Conservation (phyloP, 2,113 vertebrate species). For the Stigmatopora argus region DNA sequence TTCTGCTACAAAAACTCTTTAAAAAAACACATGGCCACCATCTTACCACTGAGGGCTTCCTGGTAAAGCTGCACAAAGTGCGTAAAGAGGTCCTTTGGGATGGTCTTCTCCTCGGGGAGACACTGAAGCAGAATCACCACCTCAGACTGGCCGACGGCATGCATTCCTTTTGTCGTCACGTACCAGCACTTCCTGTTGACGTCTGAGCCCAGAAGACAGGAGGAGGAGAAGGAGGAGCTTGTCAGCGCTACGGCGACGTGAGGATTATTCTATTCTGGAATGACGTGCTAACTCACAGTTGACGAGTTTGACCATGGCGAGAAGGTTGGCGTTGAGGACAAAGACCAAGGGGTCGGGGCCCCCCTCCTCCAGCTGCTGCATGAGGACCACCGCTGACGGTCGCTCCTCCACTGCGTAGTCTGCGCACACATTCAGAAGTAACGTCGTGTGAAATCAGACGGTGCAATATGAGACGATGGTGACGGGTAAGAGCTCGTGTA, state of each 20-base stretch:
- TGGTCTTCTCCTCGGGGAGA: constrained; percentile 93
- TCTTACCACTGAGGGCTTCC: constrained; percentile 86
- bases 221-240: not conserved
- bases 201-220: constrained; percentile 65
- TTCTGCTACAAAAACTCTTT: not conserved
- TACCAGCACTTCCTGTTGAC: constrained; percentile 99
- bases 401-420: constrained; percentile 96
- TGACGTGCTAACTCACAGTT: constrained; percentile 83
- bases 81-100: constrained; percentile 93
- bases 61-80: constrained; percentile 97
- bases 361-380: constrained; percentile 95
- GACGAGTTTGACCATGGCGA: constrained; percentile 97
- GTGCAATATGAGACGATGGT: too few relatives aligned
- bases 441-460: not conserved
- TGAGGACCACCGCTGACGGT: constrained; percentile 89
- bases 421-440: constrained; percentile 39
- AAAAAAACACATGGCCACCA: not conserved
- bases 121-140: constrained; percentile 94
- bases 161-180: constrained; percentile 95
- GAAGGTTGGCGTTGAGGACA: constrained; percentile 95
- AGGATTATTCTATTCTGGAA: too few relatives aligned
- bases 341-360: constrained; percentile 93
- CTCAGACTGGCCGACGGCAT: constrained; percentile 92
- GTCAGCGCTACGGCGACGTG: not conserved
- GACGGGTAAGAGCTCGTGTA: not conserved